phyloP scores from a whole-genome alignment of 2,888 invertebrate species.

The Nemurella pictetii region DNA sequence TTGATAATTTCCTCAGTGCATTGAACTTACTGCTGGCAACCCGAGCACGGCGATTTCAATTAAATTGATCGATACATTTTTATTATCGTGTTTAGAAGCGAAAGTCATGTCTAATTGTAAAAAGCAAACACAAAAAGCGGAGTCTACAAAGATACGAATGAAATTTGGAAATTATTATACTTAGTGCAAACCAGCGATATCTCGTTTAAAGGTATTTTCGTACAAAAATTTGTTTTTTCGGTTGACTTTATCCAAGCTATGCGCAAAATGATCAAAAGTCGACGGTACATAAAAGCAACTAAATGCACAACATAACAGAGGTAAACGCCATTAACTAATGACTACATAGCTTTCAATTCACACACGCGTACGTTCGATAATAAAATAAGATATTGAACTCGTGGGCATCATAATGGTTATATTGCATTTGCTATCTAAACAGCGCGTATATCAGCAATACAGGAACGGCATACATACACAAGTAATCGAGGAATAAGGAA shows the following conservation, averaged over 20 bases:
- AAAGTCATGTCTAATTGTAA: constrained; percentile 2
- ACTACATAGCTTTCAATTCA: neutral
- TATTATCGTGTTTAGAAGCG: neutral
- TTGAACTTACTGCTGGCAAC: neutral
- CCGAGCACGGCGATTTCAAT: neutral
- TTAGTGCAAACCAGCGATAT: neutral
- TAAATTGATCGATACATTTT: constrained; percentile 3
- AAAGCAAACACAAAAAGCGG: neutral
- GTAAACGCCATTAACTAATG: neutral
- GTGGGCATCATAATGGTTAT: neutral
- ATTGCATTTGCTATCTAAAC: neutral
- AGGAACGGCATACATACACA: neutral
- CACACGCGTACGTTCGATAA: neutral
- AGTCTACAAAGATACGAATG: neutral
- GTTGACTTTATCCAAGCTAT: too few relatives aligned
- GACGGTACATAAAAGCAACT: neutral
- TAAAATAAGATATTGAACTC: neutral
- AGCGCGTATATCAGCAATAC: too few relatives aligned
- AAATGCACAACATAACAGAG: neutral
- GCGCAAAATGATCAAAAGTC: neutral
- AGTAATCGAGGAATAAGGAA: neutral
- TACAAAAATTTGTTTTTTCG: too few relatives aligned
- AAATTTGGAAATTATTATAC: neutral
- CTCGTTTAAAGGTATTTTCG: neutral
- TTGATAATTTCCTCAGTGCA: neutral